phyloP scores from a whole-genome alignment of 2,113 vertebrate species.

The Lagopus muta region DNA sequence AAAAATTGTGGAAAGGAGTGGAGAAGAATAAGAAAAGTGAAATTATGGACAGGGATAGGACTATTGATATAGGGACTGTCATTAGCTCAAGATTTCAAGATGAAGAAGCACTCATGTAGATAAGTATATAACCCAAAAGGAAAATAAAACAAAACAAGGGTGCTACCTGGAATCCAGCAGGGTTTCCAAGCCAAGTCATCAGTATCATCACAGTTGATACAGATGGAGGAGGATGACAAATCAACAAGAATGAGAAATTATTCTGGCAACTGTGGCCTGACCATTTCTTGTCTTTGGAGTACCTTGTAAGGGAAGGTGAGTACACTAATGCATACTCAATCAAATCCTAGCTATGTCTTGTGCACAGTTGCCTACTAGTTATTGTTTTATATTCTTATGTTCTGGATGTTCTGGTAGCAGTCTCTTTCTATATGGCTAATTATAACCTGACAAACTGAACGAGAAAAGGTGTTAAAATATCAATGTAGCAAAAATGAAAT shows the following conservation, averaged over 20 bases:
- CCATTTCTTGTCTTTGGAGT: neutral
- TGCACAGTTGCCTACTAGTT: neutral
- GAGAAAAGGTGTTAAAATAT: neutral
- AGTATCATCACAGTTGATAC: neutral
- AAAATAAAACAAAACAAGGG: neutral
- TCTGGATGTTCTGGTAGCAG: neutral
- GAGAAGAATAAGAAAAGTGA: neutral
- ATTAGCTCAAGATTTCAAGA: neutral
- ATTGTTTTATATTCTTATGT: neutral
- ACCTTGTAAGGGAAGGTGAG: neutral
- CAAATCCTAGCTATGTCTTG: neutral
- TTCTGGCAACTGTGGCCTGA: neutral
- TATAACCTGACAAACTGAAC: neutral
- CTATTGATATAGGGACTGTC: neutral
- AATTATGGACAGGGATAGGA: neutral
- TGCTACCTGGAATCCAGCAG: neutral
- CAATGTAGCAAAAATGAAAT: neutral
- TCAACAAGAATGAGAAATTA: neutral
- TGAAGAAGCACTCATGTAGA: rapidly evolving
- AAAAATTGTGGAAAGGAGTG: rapidly evolving
- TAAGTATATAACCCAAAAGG: neutral
- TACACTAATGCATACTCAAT: neutral
- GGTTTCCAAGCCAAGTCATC: neutral
- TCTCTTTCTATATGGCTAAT: constrained; percentile 5
- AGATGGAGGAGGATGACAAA: neutral